Conservation (phyloP, 2,797 vertebrate genomes). For the Trachops cirrhosus region DNA sequence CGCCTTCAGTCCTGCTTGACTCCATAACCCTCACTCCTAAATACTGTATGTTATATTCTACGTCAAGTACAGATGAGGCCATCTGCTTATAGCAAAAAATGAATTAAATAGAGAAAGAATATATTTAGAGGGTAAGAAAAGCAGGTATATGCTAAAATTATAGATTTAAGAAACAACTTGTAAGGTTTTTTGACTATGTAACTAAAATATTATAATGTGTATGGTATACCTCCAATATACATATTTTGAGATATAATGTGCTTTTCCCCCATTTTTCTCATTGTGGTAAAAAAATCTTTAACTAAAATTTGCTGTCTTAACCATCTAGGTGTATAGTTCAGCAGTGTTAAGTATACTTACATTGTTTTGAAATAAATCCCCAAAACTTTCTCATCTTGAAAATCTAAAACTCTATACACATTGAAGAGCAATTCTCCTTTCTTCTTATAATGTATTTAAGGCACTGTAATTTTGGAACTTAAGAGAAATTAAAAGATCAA, state of each 20-base stretch:
- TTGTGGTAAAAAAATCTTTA: background rate
- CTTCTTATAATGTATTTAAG: background rate
- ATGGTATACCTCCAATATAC: background rate
- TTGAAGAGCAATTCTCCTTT: background rate
- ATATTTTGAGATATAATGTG: background rate
- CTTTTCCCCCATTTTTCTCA: background rate
- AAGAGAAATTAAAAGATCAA: background rate
- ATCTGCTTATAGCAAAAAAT: background rate
- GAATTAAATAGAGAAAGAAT: background rate
- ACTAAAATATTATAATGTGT: background rate
- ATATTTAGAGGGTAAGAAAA: background rate
- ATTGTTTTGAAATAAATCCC: background rate
- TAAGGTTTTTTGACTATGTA: background rate
- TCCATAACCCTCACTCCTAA: background rate
- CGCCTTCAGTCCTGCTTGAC: background rate
- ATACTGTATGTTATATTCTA: background rate
- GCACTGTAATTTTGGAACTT: background rate
- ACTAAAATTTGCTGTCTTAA: background rate
- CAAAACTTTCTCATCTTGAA: background rate
- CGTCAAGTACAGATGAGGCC: background rate
- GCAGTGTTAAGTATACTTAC: background rate
- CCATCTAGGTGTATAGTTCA: background rate
- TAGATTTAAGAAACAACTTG: background rate
- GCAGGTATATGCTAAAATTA: background rate
- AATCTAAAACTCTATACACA: background rate